Evolutionary conservation across 2,797 vertebrate genomes (phyloP), one percentile per base, ranked within the genome.

Genomic region (Acestrorhynchus altus): DNA sequence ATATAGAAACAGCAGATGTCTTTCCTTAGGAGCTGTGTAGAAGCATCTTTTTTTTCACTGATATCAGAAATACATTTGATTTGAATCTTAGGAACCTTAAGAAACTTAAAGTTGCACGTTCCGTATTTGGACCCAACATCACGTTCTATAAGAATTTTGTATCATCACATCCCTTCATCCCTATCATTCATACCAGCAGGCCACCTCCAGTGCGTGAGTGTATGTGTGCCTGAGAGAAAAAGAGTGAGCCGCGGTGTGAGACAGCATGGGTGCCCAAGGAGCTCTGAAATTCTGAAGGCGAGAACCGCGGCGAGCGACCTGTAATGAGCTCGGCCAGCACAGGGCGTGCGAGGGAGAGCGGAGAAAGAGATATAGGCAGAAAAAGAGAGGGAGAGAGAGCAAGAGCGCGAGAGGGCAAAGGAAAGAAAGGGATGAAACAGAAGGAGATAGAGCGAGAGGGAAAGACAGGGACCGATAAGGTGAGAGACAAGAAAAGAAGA

Each of bases 281-380:
- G 49, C 12, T 24, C 47, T 67, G 75, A 49, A 71, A 74, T 60
- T 65, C 47, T 67, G 61, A 75, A 72, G 56, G 54, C 54, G 40
- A 56, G 76, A 70, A 22, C 59, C 70, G 51, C 64, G 73, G 76
- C 57, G 63, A 63, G 69, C 77, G 12, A 61, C 75, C 83, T 84
- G 81, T 86, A 91, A 89, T 89, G 86, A 90, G 86, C 79, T 63
- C 63, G 83, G 77, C n/a, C 42, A 24, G 51, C 51, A 81, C 86
- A 84, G 85, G 87, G 73, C 74, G 68, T 52, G 69, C 20, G 46
- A 35, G 26, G n/a, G 51, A 52, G 51, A 52, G 49, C 7, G 49
- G 8, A 47, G 8, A 60, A 46, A 67, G 40, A 47, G 13, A 59
- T 16, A 2, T 46, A 46, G 44, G 16, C 13, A 49, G 57, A 60